Base-by-base conservation (phyloP, 2,797 vertebrate species). In the Enteromius radiatus region DNA sequence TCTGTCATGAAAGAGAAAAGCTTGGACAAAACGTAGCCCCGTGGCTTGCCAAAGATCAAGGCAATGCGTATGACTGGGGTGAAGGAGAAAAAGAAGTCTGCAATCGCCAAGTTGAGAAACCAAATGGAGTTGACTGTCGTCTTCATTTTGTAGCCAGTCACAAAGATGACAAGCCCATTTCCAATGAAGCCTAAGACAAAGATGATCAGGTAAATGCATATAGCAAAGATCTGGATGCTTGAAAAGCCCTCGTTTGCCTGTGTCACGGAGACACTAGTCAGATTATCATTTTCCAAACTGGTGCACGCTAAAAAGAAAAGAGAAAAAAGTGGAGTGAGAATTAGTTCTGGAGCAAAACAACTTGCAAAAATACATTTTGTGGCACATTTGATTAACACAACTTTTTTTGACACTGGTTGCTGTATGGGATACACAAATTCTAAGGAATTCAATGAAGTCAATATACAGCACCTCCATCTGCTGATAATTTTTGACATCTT, bases 41-140 rank as follows among this genome's bases (percentile, higher is more conserved):
- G 90, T 0, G 56, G 0, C 0, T 17, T 2, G 3, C 63, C 56
- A 10, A 64, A 68, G 10, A 41, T 0, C 45, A 61, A 80, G 0
- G 90, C 26, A 2, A 90, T 91, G 0, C 12, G 5, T 47, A 93
- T 83, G 75, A 92, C 49, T 65, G 92, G 64, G 83, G 91, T 90
- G 28, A 80, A 26, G 0, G 75, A 90, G 17, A 91, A 92, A 71
- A 93, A 86, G 86, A 93, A 92, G 85, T 94, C 93, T 19, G 93
- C 92, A 47, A 92, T 7, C 0, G 92, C 91, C 79, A 94, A 63
- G 86, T 94, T 93, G 88, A 94, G 87, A 85, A 93, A 93, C 91
- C 92, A 94, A 9, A 93, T 65, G 0, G 90, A 86, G 47, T 93
- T 92, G 9, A 93, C 91, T 0, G 90, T 91, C 78, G 12, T 92